Conservation (phyloP, 2,888 invertebrate genomes). For the Adineta ricciae region DNA sequence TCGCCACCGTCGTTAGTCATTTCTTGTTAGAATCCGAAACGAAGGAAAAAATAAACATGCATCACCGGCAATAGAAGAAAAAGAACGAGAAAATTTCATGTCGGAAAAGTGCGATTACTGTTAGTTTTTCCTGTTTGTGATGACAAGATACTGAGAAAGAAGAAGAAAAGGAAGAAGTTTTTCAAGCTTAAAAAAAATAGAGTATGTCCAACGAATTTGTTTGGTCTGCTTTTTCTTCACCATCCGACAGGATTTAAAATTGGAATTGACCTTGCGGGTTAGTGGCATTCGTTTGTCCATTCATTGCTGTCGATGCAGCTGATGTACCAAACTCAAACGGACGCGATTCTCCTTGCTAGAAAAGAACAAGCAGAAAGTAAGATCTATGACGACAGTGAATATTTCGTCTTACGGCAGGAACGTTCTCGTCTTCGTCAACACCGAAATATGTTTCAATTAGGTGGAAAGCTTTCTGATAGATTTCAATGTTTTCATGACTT, state of each 20-base stretch:
- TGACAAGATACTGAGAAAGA: not conserved
- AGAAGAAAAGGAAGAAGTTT: not conserved
- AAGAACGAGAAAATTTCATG: not conserved
- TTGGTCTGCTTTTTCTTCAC: not conserved
- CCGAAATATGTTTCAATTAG: constrained; percentile 91
- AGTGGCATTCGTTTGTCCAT: not conserved
- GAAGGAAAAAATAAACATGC: not conserved
- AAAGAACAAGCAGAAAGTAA: no score
- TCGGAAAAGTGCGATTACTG: not conserved
- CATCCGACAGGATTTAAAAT: not conserved
- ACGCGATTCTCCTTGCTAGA: constrained; percentile 43
- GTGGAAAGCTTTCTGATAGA: constrained; percentile 90
- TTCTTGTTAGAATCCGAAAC: not conserved
- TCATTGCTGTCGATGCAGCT: not conserved
- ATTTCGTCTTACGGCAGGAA: constrained; percentile 23
- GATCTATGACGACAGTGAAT: no score
- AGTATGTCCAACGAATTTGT: not conserved
- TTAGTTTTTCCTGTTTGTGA: not conserved
- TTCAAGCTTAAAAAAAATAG: not conserved
- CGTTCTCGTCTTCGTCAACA: constrained; percentile 59
- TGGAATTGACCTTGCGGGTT: not conserved
- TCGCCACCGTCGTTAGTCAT: not conserved
- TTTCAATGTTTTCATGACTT: constrained; percentile 88
- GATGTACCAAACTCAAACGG: constrained; percentile 35
- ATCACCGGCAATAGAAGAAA: not conserved